Percentiles rank a stretch among this genome's conserved stretches.
These are phyloP conservation scores for Crax fasciolata DNA, from an alignment of 2,797 vertebrate genomes.

Conservation along the genomic window DNA sequence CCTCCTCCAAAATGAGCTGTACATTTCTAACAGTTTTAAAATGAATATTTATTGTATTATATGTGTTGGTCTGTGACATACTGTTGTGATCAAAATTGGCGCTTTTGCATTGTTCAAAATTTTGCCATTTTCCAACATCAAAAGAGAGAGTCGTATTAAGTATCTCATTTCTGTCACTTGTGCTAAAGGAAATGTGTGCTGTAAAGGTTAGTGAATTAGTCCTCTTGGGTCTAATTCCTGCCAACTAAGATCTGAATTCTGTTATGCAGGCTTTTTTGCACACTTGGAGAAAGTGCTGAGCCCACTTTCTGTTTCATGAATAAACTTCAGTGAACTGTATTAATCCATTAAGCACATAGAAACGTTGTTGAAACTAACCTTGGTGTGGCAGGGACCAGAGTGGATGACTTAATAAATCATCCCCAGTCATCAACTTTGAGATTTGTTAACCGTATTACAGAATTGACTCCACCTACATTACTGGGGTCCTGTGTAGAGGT, in stretches of 20 bases:
- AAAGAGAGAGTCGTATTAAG: background rate
- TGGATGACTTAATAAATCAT: background rate
- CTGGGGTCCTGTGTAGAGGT: background rate
- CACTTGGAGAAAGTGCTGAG: constrained; percentile 56
- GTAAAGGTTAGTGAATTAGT: constrained; percentile 54
- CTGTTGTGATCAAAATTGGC: background rate
- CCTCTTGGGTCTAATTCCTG: constrained; percentile 28
- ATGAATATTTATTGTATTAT: constrained; percentile 54
- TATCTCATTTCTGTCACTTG: constrained; percentile 48
- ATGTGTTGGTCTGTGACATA: background rate
- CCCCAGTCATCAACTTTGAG: background rate
- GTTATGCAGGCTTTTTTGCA: background rate
- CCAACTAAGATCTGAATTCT: constrained; percentile 17
- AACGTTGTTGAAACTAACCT: background rate
- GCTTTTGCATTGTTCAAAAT: constrained; percentile 41
- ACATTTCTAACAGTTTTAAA: constrained; percentile 16
- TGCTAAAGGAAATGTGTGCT: constrained; percentile 14
- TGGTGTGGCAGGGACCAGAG: background rate
- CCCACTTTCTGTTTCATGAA: constrained; percentile 27
- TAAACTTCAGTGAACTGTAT: constrained; percentile 58
- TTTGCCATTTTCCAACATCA: background rate
- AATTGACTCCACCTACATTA: background rate
- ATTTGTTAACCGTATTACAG: rapidly evolving
- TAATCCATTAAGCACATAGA: constrained; percentile 44
- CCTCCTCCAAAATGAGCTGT: background rate